Evolutionary conservation across 1,140 invertebrate species (phyloP), one percentile per base, ranked within the genome.

Genomic region (Frieseomelitta varia): DNA sequence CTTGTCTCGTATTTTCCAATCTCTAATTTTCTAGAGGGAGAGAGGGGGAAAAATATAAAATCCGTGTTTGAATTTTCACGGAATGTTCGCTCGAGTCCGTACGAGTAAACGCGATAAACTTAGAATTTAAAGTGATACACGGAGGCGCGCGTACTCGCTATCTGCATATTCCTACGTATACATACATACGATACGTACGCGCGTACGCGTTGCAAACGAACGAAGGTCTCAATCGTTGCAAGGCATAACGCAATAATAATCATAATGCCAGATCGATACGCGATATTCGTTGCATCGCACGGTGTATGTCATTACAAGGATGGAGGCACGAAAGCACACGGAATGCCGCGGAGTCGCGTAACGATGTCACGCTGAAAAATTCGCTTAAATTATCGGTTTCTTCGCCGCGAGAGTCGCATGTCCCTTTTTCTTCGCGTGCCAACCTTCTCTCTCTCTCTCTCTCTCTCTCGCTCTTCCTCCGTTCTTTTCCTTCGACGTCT

Each of bases 231-330:
- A 92, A 93, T 93, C 90, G 85, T 82, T 81, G 87, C 56, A 85
- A 91, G 89, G 92, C 91, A 90, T 90, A 92, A 92, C 88, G 90
- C 92, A 94, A 94, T 93, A 93, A 94, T 92, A 93, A 94, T 93
- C 90, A 93, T 92, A 90, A 91, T 90, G 89, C 85, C 90, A 92
- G 93, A 94, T 94, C 93, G 92, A 93, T 93, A 90, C 87, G 89
- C 88, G 93, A 93, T 92, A 92, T 87, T 87, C 84, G 87, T 91
- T 87, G 90, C 85, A 90, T 91, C 90, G 86, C 87, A 74, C 87
- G 80, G 77, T 89, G 86, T 89, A 91, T 92, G 90, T 90, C 90
- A 91, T 92, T 92, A 91, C 87, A 87, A 87, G 87, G 87, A 90
- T 88, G 83, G 84, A 90, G 85, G 88, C 81, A 87, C 87, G 84